Percentiles rank a stretch among this genome's conserved stretches.
These are phyloP conservation scores for Calcarius lapponicus DNA, from an alignment of 2,797 vertebrate genomes.

Conservation along the genomic window DNA sequence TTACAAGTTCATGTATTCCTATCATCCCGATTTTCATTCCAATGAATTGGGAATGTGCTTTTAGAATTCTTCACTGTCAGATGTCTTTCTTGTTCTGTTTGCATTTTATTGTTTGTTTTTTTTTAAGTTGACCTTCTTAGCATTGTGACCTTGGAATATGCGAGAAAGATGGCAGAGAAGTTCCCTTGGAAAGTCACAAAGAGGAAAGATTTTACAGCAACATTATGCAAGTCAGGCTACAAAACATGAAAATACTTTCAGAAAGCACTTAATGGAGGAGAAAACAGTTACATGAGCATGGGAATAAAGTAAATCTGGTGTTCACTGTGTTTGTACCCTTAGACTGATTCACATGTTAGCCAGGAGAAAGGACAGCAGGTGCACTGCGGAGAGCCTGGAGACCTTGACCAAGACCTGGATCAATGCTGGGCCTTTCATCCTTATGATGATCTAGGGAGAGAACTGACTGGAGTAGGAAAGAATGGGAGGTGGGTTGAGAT, in stretches of 20 bases:
- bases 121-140: not conserved
- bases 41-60: not conserved
- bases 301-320: not conserved
- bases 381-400: not conserved
- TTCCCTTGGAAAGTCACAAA: not conserved
- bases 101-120: accelerated
- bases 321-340: not conserved
- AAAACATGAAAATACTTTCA: not conserved
- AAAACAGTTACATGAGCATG: not conserved
- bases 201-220: not conserved
- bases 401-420: not conserved
- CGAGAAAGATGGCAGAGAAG: not conserved
- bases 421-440: not conserved
- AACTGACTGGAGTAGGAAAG: not conserved
- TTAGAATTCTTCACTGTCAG: not conserved
- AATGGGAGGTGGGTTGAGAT: not conserved
- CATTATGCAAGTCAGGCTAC: not conserved
- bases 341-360: not conserved
- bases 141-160: not conserved
- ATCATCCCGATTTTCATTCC: not conserved
- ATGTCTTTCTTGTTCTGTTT: not conserved
- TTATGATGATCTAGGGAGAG: not conserved
- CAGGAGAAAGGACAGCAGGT: not conserved
- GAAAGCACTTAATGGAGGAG: not conserved
- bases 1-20: not conserved